These are phyloP conservation scores for Sorex araneus DNA, from an alignment of 2,113 vertebrate species.

Conservation along the genomic window DNA sequence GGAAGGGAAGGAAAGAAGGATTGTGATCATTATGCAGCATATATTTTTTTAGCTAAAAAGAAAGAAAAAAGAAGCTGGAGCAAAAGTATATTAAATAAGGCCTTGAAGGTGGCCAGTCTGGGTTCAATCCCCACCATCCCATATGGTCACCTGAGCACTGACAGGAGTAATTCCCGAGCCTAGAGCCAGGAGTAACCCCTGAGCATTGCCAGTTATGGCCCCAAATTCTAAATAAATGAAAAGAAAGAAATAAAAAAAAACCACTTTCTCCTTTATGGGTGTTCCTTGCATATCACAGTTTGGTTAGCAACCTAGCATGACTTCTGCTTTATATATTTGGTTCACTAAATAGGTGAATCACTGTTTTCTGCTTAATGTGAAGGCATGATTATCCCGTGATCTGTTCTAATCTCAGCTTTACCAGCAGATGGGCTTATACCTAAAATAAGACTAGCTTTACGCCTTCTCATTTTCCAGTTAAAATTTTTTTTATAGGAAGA, in stretches of 20 bases:
- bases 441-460: slow-evolving; percentile 74
- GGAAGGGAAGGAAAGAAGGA: no score
- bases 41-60: neutral
- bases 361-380: slow-evolving; percentile 56
- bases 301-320: neutral
- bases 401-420: slow-evolving; percentile 71
- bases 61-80: neutral
- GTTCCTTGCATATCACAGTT: neutral
- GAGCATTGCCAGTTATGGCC: no score
- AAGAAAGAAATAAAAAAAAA: no score
- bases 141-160: no score
- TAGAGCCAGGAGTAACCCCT: no score
- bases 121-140: no score
- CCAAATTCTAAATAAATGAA: no score
- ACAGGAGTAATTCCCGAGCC: no score
- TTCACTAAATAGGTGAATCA: slow-evolving; percentile 50
- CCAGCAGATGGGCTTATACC: slow-evolving; percentile 68
- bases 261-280: no score
- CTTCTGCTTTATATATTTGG: slow-evolving; percentile 45
- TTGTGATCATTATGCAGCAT: neutral
- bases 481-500: slow-evolving; percentile 63
- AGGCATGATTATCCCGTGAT: slow-evolving; percentile 68
- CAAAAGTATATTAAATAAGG: neutral
- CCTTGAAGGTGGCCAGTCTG: no score
- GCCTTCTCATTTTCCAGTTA: slow-evolving; percentile 54